phyloP scores from a whole-genome alignment of 2,797 vertebrate genomes.

The Valencia hispanica region DNA sequence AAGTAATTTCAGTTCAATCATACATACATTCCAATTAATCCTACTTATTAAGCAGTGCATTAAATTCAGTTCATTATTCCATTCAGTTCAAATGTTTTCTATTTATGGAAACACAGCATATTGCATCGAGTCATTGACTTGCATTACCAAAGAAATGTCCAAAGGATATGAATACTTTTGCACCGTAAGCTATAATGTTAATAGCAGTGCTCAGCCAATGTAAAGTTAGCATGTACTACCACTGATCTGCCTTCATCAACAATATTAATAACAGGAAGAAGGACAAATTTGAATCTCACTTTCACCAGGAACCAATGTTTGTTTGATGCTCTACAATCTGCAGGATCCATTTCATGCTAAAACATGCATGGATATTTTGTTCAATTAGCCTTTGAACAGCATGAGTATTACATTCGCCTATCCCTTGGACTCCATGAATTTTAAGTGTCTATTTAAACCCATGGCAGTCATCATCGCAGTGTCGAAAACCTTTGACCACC shows the following conservation, averaged over 20 bases:
- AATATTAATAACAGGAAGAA: slow-evolving; percentile 50
- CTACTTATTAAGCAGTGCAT: no score
- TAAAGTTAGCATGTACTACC: slow-evolving; percentile 35
- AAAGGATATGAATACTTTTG: slow-evolving; percentile 15
- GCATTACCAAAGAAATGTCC: not conserved
- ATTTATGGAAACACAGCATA: no score
- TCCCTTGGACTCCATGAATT: slow-evolving; percentile 58
- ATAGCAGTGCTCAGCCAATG: slow-evolving; percentile 40
- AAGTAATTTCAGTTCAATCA: no score
- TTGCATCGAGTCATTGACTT: no score
- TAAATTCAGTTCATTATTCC: no score
- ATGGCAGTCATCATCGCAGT: slow-evolving; percentile 45
- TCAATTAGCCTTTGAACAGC: slow-evolving; percentile 55
- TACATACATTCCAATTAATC: no score
- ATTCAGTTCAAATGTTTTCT: no score
- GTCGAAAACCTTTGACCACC: slow-evolving; percentile 54
- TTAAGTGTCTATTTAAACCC: slow-evolving; percentile 63
- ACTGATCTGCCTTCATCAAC: slow-evolving; percentile 50
- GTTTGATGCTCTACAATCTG: slow-evolving; percentile 19
- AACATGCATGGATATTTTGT: slow-evolving; percentile 47
- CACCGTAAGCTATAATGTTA: slow-evolving; percentile 34
- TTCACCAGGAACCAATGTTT: slow-evolving; percentile 30
- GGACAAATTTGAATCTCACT: slow-evolving; percentile 32
- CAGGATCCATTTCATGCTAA: slow-evolving; percentile 40
- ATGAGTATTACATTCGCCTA: slow-evolving; percentile 47